phyloP scores from a whole-genome alignment of 2,113 vertebrate genomes.

The Hemicordylus capensis region DNA sequence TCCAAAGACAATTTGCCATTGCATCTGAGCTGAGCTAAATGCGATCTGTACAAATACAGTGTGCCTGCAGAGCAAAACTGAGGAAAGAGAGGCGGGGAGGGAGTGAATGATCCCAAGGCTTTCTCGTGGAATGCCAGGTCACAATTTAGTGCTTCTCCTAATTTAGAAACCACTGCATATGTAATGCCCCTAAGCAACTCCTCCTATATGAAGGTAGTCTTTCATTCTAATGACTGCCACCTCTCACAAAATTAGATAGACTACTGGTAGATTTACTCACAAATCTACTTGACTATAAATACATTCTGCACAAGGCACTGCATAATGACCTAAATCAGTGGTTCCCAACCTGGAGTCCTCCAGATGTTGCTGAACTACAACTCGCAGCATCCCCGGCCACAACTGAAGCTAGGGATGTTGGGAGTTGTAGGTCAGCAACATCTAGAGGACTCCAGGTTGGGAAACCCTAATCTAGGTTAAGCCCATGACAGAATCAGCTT shows the following conservation, averaged over 20 bases:
- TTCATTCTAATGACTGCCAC: background rate
- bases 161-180: background rate
- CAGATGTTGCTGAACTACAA: too few species aligned
- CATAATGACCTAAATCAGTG: accelerated
- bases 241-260: background rate
- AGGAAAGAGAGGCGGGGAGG: background rate
- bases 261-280: background rate
- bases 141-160: background rate
- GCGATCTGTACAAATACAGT: background rate
- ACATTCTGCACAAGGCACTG: too few species aligned
- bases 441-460: too few species aligned
- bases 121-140: too few species aligned
- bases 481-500: background rate
- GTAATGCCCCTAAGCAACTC: background rate
- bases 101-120: too few species aligned
- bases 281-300: background rate
- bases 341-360: too few species aligned
- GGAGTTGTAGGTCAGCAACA: too few species aligned
- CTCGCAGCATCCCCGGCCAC: too few species aligned
- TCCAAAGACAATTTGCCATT: background rate
- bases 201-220: background rate
- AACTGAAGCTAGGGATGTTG: too few species aligned
- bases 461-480: background rate
- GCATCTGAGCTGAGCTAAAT: background rate
- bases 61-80: background rate